These are phyloP conservation scores for Ericerus pela DNA, from an alignment of 1,140 invertebrate genomes.

Conservation along the genomic window DNA sequence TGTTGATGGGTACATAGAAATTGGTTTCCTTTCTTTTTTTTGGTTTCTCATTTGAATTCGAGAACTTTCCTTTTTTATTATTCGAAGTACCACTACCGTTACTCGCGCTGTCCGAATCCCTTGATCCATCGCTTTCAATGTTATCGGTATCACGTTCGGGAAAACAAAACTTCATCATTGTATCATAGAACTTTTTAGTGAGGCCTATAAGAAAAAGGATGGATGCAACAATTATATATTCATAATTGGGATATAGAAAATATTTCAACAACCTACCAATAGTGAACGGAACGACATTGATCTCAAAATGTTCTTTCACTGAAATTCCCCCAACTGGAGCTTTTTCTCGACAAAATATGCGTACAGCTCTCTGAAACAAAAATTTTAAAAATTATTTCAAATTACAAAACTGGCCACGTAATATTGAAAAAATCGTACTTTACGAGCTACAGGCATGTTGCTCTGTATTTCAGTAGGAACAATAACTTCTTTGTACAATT, in stretches of 20 bases:
- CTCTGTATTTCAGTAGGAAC: conserved; percentile 72
- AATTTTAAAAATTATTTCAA: neutral
- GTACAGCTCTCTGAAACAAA: conserved; percentile 47
- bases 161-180: conserved; percentile 96
- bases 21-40: conserved; percentile 58
- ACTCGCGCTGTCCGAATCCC: conserved; percentile 31
- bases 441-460: conserved; percentile 76
- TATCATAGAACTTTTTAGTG: conserved; percentile 94
- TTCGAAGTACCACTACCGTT: conserved; percentile 37
- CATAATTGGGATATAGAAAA: conserved; percentile 9
- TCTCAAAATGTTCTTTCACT: conserved; percentile 97
- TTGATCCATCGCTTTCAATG: conserved; percentile 51
- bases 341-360: conserved; percentile 78
- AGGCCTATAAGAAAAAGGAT: conserved; percentile 41
- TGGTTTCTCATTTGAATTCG: conserved; percentile 36
- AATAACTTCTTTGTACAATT: conserved; percentile 84
- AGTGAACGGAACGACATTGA: conserved; percentile 83
- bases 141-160: conserved; percentile 83
- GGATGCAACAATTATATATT: neutral
- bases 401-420: conserved; percentile 9
- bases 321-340: conserved; percentile 92
- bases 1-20: conserved; percentile 72
- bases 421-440: conserved; percentile 29
- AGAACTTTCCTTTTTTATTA: conserved; percentile 29
- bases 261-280: conserved; percentile 45